Evolutionary conservation across 64 coral and sea anemone genomes (phyloP), one percentile per base, ranked within the genome.

Genomic region (Montipora efflorescens): DNA sequence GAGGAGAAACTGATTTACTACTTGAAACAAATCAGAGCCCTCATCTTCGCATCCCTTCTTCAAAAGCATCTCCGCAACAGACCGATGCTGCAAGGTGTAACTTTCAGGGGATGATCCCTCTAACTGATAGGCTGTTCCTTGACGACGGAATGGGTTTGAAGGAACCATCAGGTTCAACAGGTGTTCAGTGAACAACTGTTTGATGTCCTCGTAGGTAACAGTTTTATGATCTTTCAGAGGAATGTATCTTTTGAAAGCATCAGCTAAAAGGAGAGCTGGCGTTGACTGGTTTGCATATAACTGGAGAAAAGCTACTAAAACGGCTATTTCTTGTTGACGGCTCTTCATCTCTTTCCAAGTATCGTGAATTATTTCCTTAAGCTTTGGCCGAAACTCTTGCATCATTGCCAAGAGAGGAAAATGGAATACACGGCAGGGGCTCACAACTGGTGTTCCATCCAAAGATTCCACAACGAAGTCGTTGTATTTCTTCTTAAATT

Each of bases 351-450:
- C 95, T 0, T 84, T 87, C 59, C 89, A 87, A 5, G 90, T 93
- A 12, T 66, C 89, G 8, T 80, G 48, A 6, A 96, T 81, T 82
- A 96, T 96, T 57, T 93, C 16, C 23, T 48, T 19, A 2, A 96
- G 67, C 23, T 93, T 96, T 10, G 59, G 76, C 0, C 77, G 87
- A 73, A 96, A 96, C 52, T 77, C 61, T 13, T 91, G 47, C 91
- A 96, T 57, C 95, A 96, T 96, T 47, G 95, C 95, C 2, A 96
- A 70, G 1, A 96, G 88, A 2, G 95, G 95, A 53, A 96, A 96
- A 67, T 96, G 95, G 52, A 96, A 96, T 5, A 96, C 95, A 62
- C 95, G 91, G 1, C 87, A 76, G 2, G 44, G n/a, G 36, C 76
- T 75, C 0, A 66, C 55, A 2, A 44, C 4, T 23, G 11, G 64